These are phyloP conservation scores for Galeruca laticollis DNA, from an alignment of 2,888 invertebrate genomes.

Conservation along the genomic window DNA sequence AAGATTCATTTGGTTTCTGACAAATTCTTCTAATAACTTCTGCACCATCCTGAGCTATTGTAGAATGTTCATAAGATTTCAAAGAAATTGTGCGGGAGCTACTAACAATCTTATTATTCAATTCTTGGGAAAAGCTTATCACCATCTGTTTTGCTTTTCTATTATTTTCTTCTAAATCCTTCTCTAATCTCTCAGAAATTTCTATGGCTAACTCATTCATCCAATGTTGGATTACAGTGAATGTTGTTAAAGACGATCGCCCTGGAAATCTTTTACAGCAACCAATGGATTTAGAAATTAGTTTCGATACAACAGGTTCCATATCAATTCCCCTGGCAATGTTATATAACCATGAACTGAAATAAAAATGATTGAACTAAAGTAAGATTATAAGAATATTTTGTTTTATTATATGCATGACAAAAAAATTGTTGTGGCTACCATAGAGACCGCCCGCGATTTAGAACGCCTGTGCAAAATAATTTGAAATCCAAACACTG, in stretches of 20 bases:
- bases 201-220: conserved; percentile 83
- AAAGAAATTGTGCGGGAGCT: conserved; percentile 76
- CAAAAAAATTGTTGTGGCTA: no score
- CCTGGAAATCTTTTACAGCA: conserved; percentile 96
- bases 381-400: background rate
- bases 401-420: background rate
- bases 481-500: no score
- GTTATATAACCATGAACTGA: conserved; percentile 85
- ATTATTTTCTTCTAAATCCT: conserved; percentile 85
- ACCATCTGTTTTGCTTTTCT: conserved; percentile 84
- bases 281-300: conserved; percentile 93
- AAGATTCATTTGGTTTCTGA: conserved; percentile 58
- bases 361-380: conserved; percentile 43
- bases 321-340: conserved; percentile 88
- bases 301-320: conserved; percentile 87
- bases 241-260: conserved; percentile 76
- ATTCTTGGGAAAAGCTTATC: conserved; percentile 75
- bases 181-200: conserved; percentile 84
- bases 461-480: no score
- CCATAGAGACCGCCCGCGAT: no score
- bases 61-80: conserved; percentile 75
- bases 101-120: conserved; percentile 69
- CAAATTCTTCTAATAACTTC: conserved; percentile 74
- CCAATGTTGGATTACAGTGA: conserved; percentile 83
- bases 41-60: conserved; percentile 75